Evolutionary conservation across 2,113 vertebrate species (phyloP), one percentile per base, ranked within the genome.

Genomic region (Falcunculus frontatus): DNA sequence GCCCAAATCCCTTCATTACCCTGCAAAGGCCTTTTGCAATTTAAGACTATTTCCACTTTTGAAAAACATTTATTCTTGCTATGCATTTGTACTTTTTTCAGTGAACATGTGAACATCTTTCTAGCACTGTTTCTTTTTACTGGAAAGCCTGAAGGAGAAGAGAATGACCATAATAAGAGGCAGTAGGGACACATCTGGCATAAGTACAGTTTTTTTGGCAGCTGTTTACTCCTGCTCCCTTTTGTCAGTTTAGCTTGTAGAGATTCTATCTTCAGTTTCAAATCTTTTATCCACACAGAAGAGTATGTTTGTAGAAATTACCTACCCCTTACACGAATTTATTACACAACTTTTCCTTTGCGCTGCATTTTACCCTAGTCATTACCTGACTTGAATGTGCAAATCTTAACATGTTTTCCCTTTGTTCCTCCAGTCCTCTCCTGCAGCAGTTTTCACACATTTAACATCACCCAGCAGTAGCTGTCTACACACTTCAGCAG

Each of bases 401-500:
- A 76, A 62, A 75, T 87, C 79, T 88, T 86, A 85, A 42, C 23
- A 29, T 67, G 10, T 50, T 86, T 96, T 90, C 26, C 37, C 60
- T 91, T 84, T 70, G 69, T 90, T 83, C 91, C 74, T 63, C 56
- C 37, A 64, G 64, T 37, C 27, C 23, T 64, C 21, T 95, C 52
- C 55, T 49, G 62, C 55, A 81, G 91, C 78, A 72, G 47, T 92
- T 95, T 73, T 82, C 87, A 73, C n/a, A 73, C 11, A 3, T 95
- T 90, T 87, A 84, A 64, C 59, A 63, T 90, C 84, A 84, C 53
- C 75, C 90, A 82, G 86, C 78, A 86, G 60, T 27, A 95, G 74
- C 87, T 94, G 95, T 93, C 95, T 94, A 53, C 90, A 59, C 57
- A 84, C 55, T 84, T 92, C 91, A 95, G 42, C 8, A 9, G n/a